phyloP scores from a whole-genome alignment of 2,888 invertebrate species.

The Antitype chi region DNA sequence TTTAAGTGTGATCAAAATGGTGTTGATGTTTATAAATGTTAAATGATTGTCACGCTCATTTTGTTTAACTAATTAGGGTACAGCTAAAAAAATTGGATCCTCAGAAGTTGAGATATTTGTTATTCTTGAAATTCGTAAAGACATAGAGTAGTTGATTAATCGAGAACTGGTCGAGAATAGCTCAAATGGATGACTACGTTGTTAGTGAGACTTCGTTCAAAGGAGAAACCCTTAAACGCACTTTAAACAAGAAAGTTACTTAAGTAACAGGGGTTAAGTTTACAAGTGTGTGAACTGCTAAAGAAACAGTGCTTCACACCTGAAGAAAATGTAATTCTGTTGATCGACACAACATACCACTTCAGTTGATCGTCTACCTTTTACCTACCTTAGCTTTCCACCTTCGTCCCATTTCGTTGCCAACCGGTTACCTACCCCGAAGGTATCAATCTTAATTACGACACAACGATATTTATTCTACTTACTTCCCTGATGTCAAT shows the following conservation, averaged over 20 bases:
- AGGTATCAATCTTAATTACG: slow-evolving; percentile 72
- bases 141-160: not conserved
- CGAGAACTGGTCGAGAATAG: not conserved
- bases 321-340: not conserved
- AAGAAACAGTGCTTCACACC: not conserved
- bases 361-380: slow-evolving; percentile 26
- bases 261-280: not conserved
- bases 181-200: not conserved
- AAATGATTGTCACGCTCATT: not conserved
- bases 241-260: not conserved
- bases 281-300: not conserved
- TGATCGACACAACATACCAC: slow-evolving; percentile 44
- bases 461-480: slow-evolving; percentile 68
- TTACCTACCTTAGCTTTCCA: not conserved
- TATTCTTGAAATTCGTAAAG: not conserved
- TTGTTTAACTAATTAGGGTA: not conserved
- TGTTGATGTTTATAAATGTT: slow-evolving; percentile 13
- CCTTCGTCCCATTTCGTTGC: not conserved
- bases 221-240: no score
- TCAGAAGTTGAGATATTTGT: not conserved
- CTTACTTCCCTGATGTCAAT: slow-evolving; percentile 43
- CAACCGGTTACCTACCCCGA: not conserved
- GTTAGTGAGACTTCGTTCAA: not conserved
- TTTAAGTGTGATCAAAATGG: not conserved
- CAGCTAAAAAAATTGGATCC: no score